Percentiles rank a stretch among this genome's conserved stretches.
phyloP scores from a whole-genome alignment of 2,888 invertebrate genomes.

The Pemphredon lugubris region DNA sequence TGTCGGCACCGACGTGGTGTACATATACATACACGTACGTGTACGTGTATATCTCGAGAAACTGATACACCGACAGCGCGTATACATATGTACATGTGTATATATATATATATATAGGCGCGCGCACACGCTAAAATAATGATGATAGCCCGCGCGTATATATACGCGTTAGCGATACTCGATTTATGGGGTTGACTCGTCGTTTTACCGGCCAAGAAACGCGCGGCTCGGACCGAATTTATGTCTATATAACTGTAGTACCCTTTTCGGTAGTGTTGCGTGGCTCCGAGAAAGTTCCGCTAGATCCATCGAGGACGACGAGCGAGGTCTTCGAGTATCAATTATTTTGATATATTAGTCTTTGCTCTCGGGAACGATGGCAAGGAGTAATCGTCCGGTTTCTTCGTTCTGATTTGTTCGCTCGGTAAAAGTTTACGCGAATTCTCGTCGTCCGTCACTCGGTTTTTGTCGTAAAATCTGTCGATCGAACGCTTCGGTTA shows the following conservation, averaged over 20 bases:
- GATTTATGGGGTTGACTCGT: conserved; percentile 59
- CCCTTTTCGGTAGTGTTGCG: conserved; percentile 48
- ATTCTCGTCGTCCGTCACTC: too few relatives aligned
- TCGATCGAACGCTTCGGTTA: too few relatives aligned
- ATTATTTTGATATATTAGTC: too few relatives aligned
- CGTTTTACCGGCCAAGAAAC: conserved; percentile 54
- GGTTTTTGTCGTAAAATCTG: too few relatives aligned
- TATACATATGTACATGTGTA: neutral
- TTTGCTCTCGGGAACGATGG: too few relatives aligned
- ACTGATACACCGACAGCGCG: conserved; percentile 6
- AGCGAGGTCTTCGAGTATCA: too few relatives aligned
- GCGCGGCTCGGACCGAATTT: conserved; percentile 42
- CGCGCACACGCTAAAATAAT: conserved; percentile 55
- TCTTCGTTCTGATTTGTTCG: too few relatives aligned
- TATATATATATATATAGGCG: conserved; percentile 3
- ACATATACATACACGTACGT: conserved; percentile 1
- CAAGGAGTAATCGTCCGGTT: too few relatives aligned
- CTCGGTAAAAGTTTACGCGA: too few relatives aligned
- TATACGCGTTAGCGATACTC: conserved; percentile 21
- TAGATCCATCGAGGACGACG: neutral
- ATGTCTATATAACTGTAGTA: conserved; percentile 57
- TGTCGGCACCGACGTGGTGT: conserved; percentile 21
- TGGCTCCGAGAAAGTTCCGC: neutral
- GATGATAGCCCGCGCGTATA: conserved; percentile 39
- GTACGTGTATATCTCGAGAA: neutral